These are phyloP conservation scores for Brachirus orientalis DNA, from an alignment of 2,113 vertebrate genomes.

Conservation along the genomic window DNA sequence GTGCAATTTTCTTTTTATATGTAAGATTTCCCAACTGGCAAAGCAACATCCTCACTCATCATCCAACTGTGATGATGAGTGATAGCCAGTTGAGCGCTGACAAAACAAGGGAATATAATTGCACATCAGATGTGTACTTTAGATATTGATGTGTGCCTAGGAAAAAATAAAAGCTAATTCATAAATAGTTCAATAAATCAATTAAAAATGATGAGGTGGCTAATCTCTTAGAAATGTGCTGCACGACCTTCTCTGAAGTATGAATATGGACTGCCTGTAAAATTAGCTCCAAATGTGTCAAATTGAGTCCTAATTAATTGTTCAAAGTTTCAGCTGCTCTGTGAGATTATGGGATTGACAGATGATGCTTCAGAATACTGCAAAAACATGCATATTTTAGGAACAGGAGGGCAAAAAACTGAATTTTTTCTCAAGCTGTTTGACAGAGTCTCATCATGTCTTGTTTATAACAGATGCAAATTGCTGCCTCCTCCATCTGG, in stretches of 20 bases:
- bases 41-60: conserved; percentile 38
- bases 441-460: conserved; percentile 27
- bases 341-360: conserved; percentile 17
- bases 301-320: conserved; percentile 49
- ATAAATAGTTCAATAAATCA: conserved; percentile 68
- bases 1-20: no score
- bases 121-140: conserved; percentile 27
- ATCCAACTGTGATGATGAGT: no score
- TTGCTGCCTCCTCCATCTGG: conserved; percentile 47
- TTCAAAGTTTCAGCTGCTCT: conserved; percentile 53
- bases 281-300: conserved; percentile 29
- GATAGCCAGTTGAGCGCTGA: conserved; percentile 31
- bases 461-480: conserved; percentile 46
- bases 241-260: conserved; percentile 50
- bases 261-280: conserved; percentile 58
- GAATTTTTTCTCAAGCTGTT: conserved; percentile 29
- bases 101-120: conserved; percentile 20
- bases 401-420: background rate
- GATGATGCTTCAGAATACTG: conserved; percentile 20
- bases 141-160: conserved; percentile 40
- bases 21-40: no score
- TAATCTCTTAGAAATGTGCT: conserved; percentile 32
- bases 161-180: conserved; percentile 47
- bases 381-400: background rate
- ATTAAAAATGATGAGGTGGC: conserved; percentile 54